A percentile compares a stretch with the other conserved stretches of the same genome.
Conservation (phyloP, 2,113 vertebrate species). For the Desmodus rotundus region DNA sequence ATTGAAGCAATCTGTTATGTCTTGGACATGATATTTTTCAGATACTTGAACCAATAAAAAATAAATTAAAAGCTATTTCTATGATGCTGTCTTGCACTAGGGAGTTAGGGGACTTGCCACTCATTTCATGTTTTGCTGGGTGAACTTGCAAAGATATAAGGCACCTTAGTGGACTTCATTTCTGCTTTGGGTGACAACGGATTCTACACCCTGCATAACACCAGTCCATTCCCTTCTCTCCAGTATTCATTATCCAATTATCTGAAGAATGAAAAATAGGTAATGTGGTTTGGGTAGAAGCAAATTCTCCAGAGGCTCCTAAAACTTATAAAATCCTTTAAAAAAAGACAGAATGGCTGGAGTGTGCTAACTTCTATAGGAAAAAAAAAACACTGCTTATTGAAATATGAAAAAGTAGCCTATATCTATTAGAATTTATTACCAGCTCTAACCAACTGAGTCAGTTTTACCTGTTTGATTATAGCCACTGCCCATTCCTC, state of each 20-base stretch:
- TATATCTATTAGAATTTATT: background rate
- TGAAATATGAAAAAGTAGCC: background rate
- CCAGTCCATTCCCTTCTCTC: background rate
- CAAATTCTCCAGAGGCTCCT: background rate
- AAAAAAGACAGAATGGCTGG: background rate
- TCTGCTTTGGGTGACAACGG: background rate
- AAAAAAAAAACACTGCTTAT: background rate
- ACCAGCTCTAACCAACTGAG: background rate
- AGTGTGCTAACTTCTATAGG: background rate
- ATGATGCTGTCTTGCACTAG: background rate
- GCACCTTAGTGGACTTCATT: background rate
- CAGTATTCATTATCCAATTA: background rate
- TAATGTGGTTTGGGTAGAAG: background rate
- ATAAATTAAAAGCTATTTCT: background rate
- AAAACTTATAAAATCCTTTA: background rate
- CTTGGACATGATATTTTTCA: background rate
- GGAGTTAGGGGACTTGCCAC: background rate
- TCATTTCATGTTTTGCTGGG: background rate
- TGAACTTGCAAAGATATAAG: background rate
- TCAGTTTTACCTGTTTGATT: background rate
- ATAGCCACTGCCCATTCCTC: background rate
- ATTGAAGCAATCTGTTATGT: constrained; percentile 3
- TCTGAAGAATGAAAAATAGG: background rate
- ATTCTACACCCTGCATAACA: background rate
- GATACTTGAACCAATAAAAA: background rate